These are phyloP conservation scores for Eilema griseolum DNA, from an alignment of 2,888 invertebrate species.

Conservation along the genomic window DNA sequence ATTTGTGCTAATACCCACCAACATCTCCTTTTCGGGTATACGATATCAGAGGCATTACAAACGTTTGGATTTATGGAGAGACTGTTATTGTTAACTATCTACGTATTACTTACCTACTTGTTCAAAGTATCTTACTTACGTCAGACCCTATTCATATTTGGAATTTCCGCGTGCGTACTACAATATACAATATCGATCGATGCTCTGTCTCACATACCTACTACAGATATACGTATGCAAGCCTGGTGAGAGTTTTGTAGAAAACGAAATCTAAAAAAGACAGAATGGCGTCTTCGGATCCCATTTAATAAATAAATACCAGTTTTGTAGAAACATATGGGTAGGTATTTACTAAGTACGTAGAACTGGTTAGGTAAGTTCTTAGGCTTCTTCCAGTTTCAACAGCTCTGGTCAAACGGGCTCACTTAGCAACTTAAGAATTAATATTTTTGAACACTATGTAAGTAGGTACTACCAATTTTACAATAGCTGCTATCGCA, in stretches of 20 bases:
- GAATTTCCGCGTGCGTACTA: conserved; percentile 13
- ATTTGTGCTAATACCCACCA: background rate
- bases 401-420: conserved; percentile 11
- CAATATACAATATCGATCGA: conserved; percentile 16
- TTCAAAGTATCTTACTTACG: conserved; percentile 12
- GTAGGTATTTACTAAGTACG: background rate
- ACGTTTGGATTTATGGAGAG: conserved; percentile 14
- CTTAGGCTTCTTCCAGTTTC: conserved; percentile 8
- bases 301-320: conserved; percentile 10
- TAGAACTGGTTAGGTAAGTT: conserved; percentile 13
- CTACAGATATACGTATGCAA: background rate
- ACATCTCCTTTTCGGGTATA: conserved; percentile 5
- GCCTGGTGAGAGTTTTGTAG: conserved; percentile 13
- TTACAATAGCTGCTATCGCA: no score
- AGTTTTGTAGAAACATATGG: conserved; percentile 6
- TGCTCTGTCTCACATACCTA: background rate
- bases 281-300: background rate
- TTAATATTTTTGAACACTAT: background rate
- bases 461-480: no score
- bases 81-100: conserved; percentile 17
- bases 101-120: conserved; percentile 4
- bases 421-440: conserved; percentile 13
- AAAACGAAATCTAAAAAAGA: conserved; percentile 11
- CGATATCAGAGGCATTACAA: conserved; percentile 2
- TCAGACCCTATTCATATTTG: conserved; percentile 15